Conservation (phyloP, 2,113 vertebrate species). For the Onychorhynchus coronatus region DNA sequence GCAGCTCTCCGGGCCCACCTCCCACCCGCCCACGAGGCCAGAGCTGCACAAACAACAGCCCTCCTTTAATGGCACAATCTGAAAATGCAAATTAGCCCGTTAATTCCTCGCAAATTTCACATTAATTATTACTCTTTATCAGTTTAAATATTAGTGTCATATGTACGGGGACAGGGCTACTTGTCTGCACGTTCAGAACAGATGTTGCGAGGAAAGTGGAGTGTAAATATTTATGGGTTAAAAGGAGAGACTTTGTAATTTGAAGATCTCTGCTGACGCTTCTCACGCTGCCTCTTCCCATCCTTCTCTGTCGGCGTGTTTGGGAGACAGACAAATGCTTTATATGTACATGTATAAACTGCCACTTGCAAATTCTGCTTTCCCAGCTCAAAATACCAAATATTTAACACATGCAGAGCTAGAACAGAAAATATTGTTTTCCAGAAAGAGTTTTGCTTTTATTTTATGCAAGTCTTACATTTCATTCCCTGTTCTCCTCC, state of each 20-base stretch:
- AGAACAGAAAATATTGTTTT: background rate
- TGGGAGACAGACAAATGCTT: background rate
- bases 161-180: background rate
- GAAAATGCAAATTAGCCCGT: conserved; percentile 12
- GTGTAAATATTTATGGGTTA: conserved; percentile 54
- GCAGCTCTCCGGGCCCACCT: background rate
- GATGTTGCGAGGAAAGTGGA: background rate
- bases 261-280: background rate
- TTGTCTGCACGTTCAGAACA: background rate
- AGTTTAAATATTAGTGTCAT: background rate
- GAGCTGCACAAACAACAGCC: background rate
- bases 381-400: background rate
- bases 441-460: background rate
- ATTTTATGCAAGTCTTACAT: background rate
- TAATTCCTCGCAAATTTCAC: background rate
- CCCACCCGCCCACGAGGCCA: fast-evolving
- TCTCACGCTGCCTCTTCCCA: background rate
- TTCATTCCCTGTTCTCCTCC: background rate
- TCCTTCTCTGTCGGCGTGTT: background rate
- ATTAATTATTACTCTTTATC: conserved; percentile 34
- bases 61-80: background rate
- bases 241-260: background rate
- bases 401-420: background rate
- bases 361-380: background rate
- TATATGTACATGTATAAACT: background rate